These are phyloP conservation scores for Athrips mouffetella DNA, from an alignment of 2,888 invertebrate species.

Conservation along the genomic window DNA sequence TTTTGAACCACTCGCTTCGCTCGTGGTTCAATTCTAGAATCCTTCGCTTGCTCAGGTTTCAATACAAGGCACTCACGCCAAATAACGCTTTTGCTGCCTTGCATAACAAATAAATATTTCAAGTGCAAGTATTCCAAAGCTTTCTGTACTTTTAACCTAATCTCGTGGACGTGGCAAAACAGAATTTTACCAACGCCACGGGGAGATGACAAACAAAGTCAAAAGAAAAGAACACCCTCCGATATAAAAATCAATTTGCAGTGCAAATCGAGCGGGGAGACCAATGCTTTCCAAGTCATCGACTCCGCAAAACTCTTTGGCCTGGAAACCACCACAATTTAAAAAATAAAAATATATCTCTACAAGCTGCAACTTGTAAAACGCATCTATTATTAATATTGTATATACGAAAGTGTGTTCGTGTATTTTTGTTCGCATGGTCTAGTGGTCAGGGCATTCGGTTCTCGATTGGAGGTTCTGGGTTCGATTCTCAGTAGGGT, in stretches of 20 bases:
- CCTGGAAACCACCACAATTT: slow-evolving; percentile 64
- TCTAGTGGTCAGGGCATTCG: too few relatives aligned
- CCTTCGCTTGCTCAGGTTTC: too few relatives aligned
- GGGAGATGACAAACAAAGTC: slow-evolving; percentile 42
- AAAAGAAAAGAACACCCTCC: slow-evolving; percentile 36
- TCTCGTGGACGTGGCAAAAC: background rate
- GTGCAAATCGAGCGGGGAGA: slow-evolving; percentile 71
- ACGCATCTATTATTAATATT: slow-evolving; percentile 29
- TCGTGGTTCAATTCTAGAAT: too few relatives aligned
- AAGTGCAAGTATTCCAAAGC: too few relatives aligned
- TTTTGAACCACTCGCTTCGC: too few relatives aligned
- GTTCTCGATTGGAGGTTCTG: too few relatives aligned
- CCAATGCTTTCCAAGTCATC: slow-evolving; percentile 74
- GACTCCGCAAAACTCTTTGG: slow-evolving; percentile 57
- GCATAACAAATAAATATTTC: too few relatives aligned
- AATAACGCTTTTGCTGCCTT: too few relatives aligned
- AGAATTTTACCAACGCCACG: background rate
- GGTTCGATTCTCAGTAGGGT: too few relatives aligned
- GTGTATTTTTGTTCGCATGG: too few relatives aligned
- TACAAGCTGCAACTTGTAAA: slow-evolving; percentile 30
- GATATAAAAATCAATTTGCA: slow-evolving; percentile 73
- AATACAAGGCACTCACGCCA: too few relatives aligned
- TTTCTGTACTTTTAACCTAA: background rate
- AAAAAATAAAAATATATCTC: slow-evolving; percentile 44
- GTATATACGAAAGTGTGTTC: too few relatives aligned